Percentiles rank a stretch among this genome's conserved stretches.
These are phyloP conservation scores for Hypomecis atomaria DNA, from an alignment of 2,888 invertebrate genomes.

Conservation along the genomic window DNA sequence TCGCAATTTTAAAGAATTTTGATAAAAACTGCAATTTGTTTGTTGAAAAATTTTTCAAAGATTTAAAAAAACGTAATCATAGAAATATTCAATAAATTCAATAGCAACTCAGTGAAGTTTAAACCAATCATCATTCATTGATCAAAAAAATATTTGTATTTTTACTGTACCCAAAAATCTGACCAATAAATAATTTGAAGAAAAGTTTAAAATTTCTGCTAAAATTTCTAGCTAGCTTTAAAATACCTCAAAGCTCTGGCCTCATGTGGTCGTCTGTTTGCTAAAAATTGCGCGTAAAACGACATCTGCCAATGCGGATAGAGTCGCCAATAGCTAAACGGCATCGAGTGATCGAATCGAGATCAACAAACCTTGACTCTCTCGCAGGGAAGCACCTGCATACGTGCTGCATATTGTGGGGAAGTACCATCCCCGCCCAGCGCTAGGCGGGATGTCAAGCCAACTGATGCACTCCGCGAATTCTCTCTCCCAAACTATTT, in stretches of 20 bases:
- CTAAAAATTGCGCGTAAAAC: conserved; percentile 20
- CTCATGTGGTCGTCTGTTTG: background rate
- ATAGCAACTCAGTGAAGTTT: too few relatives aligned
- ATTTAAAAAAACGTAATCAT: too few relatives aligned
- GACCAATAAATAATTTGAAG: too few relatives aligned
- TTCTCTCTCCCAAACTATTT: conserved; percentile 18
- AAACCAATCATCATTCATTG: too few relatives aligned
- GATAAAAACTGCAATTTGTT: too few relatives aligned
- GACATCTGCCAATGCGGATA: conserved; percentile 4
- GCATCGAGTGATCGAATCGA: conserved; percentile 11
- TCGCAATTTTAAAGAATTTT: too few relatives aligned
- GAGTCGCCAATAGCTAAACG: background rate
- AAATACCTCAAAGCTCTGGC: background rate
- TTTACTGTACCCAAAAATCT: too few relatives aligned
- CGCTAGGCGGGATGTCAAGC: background rate
- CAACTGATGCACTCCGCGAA: background rate
- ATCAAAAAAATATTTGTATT: too few relatives aligned
- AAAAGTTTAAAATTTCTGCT: too few relatives aligned
- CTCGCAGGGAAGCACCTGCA: conserved; percentile 20
- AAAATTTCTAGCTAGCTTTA: too few relatives aligned
- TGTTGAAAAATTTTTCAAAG: too few relatives aligned
- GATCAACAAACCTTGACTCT: conserved; percentile 37
- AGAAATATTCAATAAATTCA: too few relatives aligned
- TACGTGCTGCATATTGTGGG: background rate
- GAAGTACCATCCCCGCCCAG: conserved; percentile 13